Base-by-base conservation (phyloP, 2,113 vertebrate genomes). In the Vidua macroura region DNA sequence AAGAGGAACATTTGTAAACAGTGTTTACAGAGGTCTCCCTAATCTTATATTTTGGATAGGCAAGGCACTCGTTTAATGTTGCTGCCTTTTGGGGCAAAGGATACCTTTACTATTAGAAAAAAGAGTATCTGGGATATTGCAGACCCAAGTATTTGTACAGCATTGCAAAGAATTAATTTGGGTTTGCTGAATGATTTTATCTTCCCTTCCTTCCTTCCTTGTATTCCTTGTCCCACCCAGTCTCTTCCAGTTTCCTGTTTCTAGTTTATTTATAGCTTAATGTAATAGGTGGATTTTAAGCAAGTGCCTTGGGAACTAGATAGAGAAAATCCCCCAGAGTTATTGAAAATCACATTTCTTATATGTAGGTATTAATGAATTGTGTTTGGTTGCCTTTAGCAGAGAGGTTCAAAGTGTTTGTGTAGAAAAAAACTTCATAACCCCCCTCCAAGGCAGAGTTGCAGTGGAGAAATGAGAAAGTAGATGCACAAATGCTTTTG, bases 201-300 rank as follows among this genome's bases (percentile, higher is more conserved):
- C 44, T 6, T 81, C 56, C 30, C 58, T 44, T 58, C 33, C 67
- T 52, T 67, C 30, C 58, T 51, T 84, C 41, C 69, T 56, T 60
- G 3, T 49, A 10, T 15, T 55, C 31, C 82, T 74, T 74, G 33
- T 59, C 27, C 55, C 60, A 83, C 68, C 76, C 90, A 74, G 33
- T 73, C 72, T 74, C 83, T 81, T 90, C 43, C 73, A 94, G 51
- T 68, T 95, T 95, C 91, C 86, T 83, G 88, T 68, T 92, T 86
- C 59, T 78, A 28, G 52, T 93, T 75, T 90, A 90, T 90, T 92
- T 93, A 72, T 62, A 92, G 30, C 16, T 88, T 60, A 44, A 49
- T 9, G 8, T 31, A 53, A 48, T 68, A 82, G 27, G 44, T 91
- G 35, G 35, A 13, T 44, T 83, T 76, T 88, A 69, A 74, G 25